Evolutionary conservation across 2,888 invertebrate species (phyloP), one percentile per base, ranked within the genome.

Genomic region (Pherbina coryleti): DNA sequence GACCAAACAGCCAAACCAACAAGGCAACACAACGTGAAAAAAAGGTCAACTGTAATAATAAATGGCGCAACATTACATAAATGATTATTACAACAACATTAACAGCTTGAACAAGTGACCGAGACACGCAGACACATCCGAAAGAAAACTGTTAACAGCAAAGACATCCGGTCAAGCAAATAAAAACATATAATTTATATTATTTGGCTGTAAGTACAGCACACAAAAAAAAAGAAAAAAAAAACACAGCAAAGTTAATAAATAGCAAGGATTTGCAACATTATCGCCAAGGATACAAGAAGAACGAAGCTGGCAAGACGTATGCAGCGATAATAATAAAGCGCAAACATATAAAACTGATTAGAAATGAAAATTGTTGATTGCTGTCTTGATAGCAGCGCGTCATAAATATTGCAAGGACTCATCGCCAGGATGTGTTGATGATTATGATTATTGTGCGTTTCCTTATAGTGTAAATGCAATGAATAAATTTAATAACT

Each of bases 21-120:
- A n/a, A 51, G 34, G 31, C 28, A 11, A 25, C 9, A 49, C n/a
- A 25, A 17, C 14, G 28, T 9, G 31, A 3, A 28, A 31, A 37
- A 57, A 57, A 72, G 72, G 57, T 72, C 72, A 57, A 57, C 57
- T 44, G 34, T 62, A 62, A 73, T 73, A 73, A 73, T 62, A 62
- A 73, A 73, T 62, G 73, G 49, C 28, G 34, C 25, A 73, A 73
- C 73, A 73, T 73, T 62, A 73, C 49, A 28, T 37, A 73, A 73
- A 73, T 73, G 73, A 62, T 73, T 73, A 73, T 73, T 73, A 62
- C 73, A 73, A 73, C 73, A 73, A 73, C 73, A 73, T 73, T 73
- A 62, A 49, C 62, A 60, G 60, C 60, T 60, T 60, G 22, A 60
- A 73, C 44, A 57, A 55, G 44, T n/a, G 25, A 17, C 19, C 37